phyloP scores from a whole-genome alignment of 2,113 vertebrate species.

The Actenoides lindsayi region DNA sequence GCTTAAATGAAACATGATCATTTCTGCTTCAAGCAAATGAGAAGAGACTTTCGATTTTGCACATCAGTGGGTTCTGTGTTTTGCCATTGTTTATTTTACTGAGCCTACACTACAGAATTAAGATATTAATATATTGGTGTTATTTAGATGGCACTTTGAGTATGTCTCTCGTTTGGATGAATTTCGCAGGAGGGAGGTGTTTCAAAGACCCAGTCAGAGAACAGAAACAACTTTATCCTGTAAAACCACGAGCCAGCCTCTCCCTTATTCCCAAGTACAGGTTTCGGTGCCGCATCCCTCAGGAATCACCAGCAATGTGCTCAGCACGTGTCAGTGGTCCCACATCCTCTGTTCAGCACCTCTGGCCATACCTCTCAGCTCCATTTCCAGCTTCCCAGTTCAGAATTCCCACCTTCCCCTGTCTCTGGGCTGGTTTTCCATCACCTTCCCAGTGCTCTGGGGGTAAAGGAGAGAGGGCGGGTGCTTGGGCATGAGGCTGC shows the following conservation, averaged over 20 bases:
- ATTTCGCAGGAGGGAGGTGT: not conserved
- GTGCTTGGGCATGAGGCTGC: rapidly evolving
- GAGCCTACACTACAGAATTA: not conserved
- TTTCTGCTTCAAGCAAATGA: not conserved
- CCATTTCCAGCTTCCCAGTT: not conserved
- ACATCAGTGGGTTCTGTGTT: not conserved
- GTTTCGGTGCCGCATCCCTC: not conserved
- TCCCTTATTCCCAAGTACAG: not conserved
- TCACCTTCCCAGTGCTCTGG: rapidly evolving
- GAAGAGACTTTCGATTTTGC: not conserved
- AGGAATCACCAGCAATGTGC: not conserved
- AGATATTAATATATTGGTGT: not conserved
- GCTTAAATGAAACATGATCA: not conserved
- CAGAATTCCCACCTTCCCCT: not conserved
- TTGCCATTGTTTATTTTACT: not conserved
- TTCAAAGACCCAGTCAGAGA: not conserved
- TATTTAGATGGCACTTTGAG: not conserved
- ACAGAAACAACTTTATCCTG: not conserved
- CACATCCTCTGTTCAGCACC: rapidly evolving
- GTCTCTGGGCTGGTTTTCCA: not conserved
- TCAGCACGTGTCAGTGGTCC: rapidly evolving
- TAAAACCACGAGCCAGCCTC: not conserved
- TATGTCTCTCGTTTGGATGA: not conserved
- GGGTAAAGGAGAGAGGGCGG: too few species aligned
- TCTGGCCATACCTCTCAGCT: not conserved